These are phyloP conservation scores for Oxytorus armatus DNA, from an alignment of 2,888 invertebrate genomes.

Conservation along the genomic window DNA sequence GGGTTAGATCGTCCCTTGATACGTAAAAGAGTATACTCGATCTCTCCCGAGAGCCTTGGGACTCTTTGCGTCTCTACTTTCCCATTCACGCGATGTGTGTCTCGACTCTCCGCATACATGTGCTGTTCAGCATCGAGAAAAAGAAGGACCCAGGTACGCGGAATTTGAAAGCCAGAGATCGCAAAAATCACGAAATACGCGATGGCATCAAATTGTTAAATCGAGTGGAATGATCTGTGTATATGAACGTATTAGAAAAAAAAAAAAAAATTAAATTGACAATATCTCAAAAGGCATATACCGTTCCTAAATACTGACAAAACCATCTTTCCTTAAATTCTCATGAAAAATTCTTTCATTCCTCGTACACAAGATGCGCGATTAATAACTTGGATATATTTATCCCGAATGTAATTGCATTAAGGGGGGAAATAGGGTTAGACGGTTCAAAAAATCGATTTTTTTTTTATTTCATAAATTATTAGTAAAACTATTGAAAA, in stretches of 20 bases:
- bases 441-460: no score
- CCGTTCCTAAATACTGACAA: neutral
- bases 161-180: slow-evolving; percentile 14
- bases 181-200: neutral
- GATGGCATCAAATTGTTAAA: neutral
- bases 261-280: neutral
- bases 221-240: slow-evolving; percentile 6
- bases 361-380: no score
- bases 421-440: no score
- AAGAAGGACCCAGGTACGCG: neutral
- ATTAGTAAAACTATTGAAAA: no score
- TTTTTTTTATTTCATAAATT: no score
- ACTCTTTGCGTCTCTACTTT: slow-evolving; percentile 8
- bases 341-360: no score
- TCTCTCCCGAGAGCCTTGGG: slow-evolving; percentile 42
- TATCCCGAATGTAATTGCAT: no score
- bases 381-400: no score
- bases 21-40: slow-evolving; percentile 55
- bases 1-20: slow-evolving; percentile 71
- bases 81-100: neutral
- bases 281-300: neutral
- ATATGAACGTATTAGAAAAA: slow-evolving; percentile 1
- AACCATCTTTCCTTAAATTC: no score
- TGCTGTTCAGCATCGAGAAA: slow-evolving; percentile 16
- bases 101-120: neutral